Percentiles rank a stretch among this genome's conserved stretches.
Conservation (phyloP, 2,797 vertebrate species). For the Myotis myotis region DNA sequence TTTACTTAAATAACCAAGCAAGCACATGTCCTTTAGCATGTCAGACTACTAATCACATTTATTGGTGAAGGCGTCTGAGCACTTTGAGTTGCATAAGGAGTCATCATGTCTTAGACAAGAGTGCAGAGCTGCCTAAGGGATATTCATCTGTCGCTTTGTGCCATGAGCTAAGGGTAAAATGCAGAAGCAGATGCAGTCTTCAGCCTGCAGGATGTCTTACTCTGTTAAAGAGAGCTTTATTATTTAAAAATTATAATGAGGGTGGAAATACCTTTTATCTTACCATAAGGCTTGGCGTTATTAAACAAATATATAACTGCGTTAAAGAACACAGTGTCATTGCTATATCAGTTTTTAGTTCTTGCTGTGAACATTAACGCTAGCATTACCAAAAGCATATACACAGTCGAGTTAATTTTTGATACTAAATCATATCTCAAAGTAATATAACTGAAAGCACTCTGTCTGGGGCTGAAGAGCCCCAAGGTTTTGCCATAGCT, state of each 20-base stretch:
- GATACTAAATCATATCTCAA: not conserved
- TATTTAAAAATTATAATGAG: conserved; percentile 25
- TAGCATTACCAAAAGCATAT: not conserved
- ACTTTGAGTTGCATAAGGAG: not conserved
- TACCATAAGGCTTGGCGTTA: not conserved
- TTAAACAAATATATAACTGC: conserved; percentile 22
- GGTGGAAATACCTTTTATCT: not conserved
- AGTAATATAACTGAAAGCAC: not conserved
- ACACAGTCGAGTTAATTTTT: not conserved
- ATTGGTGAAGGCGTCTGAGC: not conserved
- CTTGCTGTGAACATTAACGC: not conserved
- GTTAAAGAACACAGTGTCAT: not conserved
- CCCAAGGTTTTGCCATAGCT: not conserved
- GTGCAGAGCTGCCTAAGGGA: not conserved
- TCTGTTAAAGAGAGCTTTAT: not conserved
- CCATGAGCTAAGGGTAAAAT: not conserved
- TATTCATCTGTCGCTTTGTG: not conserved
- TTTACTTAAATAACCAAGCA: not conserved
- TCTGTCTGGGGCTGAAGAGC: not conserved
- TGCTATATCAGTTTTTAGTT: not conserved
- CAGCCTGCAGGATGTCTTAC: not conserved
- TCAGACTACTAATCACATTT: not conserved
- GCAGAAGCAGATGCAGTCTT: not conserved
- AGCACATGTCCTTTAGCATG: not conserved
- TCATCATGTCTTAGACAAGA: not conserved